Base-by-base conservation (phyloP, 2,888 invertebrate genomes). In the Spisula solida region DNA sequence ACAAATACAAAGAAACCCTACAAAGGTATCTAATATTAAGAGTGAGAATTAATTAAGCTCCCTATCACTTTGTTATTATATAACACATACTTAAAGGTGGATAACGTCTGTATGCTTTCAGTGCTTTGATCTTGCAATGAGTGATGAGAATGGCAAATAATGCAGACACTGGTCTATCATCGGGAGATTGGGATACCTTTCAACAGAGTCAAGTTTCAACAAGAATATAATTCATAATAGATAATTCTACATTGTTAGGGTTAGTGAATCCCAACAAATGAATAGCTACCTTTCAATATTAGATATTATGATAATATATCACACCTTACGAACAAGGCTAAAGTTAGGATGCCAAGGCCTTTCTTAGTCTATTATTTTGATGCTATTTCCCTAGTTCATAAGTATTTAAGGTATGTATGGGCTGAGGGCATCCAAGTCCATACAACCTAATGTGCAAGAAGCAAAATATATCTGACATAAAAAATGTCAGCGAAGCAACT, bases 1-100 rank as follows among this genome's bases (percentile, higher is more conserved):
- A 75, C 75, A 75, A 75, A 75, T 34, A 75, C 75, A 75, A 75
- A 12, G 34, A 75, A 75, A 34, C 31, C 29, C 16, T 16, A 75
- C 75, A 75, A 75, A 75, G 29, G 34, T 34, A 5, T 18, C 75
- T 41, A 41, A 31, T 34, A 34, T 75, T 12, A 75, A 31, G 29
- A 34, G 75, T 75, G 34, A 34, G 25, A 75, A 34, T 75, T 75
- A 29, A 75, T 75, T 34, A 75, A 31, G 25, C 16, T 75, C 1
- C 75, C 16, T 75, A 75, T 75, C 75, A 75, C 2, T 31, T 6
- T 18, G 14, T 31, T 18, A 14, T 75, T 75, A 34, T 14, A 14
- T 75, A 75, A 75, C 60, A 10, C 8, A 6, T 66, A 66, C 60
- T 25, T n/a, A n/a, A 4, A 25, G 25, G 25, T 41, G 8, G 60